Base-by-base conservation (phyloP, 2,888 invertebrate species). In the Drosophila formosana region DNA sequence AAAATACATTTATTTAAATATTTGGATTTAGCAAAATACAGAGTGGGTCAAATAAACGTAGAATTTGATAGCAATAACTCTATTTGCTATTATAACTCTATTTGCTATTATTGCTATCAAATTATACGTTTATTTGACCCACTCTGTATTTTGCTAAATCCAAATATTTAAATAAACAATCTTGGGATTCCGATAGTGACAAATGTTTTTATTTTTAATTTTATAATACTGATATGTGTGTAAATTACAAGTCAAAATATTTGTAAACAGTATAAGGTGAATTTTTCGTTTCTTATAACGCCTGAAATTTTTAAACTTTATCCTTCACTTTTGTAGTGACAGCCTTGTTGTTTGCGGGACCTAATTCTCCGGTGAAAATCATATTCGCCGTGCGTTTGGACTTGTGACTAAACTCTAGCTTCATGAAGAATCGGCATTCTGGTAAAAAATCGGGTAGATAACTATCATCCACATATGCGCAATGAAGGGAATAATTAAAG, bases 361-460 rank as follows among this genome's bases (percentile, higher is more conserved):
- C 47, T 25, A 80, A 43, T 5, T 63, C 49, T 0, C 86, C 82
- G 11, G 57, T 46, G 3, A 83, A 25, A 28, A 47, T 23, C 30
- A 69, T 41, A 13, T 62, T 37, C 1, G 71, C 86, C 11, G 69
- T 3, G 4, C 13, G 47, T 2, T 69, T 78, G 3, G 64, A 41
- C 26, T 69, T 68, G 4, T 73, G 52, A 0, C 46, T 53, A 34
- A 76, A 74, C 0, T 52, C 23, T 13, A 65, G 4, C 8, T 56
- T 71, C 5, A 83, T 9, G 13, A 58, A 66, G 37, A 58, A 83
- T 5, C 47, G 68, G 46, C 81, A 76, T 2, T 75, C 66, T 3
- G 82, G 81, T 23, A 82, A 51, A 13, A 86, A 58, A 13, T 73
- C 70, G 11, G 83, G 87, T 13, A 82, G 50, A 7, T 55, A 7